phyloP scores from a whole-genome alignment of 2,888 invertebrate species.

The Heliconius ethilla region DNA sequence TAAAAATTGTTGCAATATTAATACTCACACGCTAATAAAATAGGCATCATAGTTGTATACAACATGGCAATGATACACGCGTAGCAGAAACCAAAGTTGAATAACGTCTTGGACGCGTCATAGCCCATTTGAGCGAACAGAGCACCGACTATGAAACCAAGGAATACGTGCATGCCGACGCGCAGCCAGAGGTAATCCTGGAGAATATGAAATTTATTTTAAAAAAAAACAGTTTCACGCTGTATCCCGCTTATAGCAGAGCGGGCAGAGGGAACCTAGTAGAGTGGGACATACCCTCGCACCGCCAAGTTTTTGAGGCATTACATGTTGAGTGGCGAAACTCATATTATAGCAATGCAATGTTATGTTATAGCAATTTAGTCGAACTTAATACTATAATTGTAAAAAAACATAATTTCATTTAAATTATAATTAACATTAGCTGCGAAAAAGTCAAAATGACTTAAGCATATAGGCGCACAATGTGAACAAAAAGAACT shows the following conservation, averaged over 20 bases:
- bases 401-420: no score
- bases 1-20: not conserved
- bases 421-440: no score
- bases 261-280: no score
- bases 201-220: slow-evolving; percentile 41
- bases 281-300: no score
- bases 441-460: no score
- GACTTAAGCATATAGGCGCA: no score
- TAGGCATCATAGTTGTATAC: slow-evolving; percentile 92
- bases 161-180: slow-evolving; percentile 84
- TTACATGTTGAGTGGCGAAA: no score
- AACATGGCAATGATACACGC: slow-evolving; percentile 89
- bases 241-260: not conserved
- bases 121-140: slow-evolving; percentile 88
- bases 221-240: not conserved
- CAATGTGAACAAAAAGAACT: no score
- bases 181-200: slow-evolving; percentile 88
- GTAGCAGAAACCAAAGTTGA: slow-evolving; percentile 92
- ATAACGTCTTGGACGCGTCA: slow-evolving; percentile 90
- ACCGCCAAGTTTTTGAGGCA: no score
- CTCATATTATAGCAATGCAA: no score
- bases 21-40: slow-evolving; percentile 89
- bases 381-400: no score
- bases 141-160: slow-evolving; percentile 86
- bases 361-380: no score